Conservation (phyloP, 2,797 vertebrate genomes). For the Heliangelus exortis region DNA sequence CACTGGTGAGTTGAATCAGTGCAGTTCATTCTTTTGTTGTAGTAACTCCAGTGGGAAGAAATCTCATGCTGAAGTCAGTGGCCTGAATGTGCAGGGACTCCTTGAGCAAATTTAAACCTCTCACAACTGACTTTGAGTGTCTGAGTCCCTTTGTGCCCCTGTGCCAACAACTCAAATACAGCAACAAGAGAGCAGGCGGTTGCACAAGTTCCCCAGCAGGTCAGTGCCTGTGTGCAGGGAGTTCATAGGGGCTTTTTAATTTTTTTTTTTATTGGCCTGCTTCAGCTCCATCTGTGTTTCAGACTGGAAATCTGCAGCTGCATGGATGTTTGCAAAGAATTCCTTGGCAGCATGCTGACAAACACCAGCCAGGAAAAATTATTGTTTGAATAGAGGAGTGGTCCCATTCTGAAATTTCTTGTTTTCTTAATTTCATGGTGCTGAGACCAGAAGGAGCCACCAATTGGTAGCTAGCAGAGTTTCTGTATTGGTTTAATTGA, state of each 20-base stretch:
- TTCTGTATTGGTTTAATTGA: background rate
- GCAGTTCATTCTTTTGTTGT: background rate
- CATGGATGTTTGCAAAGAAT: background rate
- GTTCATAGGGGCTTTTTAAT: background rate
- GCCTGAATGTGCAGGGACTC: background rate
- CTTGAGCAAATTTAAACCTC: background rate
- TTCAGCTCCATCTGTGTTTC: background rate
- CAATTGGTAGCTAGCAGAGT: background rate
- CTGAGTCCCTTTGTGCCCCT: background rate
- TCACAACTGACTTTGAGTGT: background rate
- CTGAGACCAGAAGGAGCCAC: background rate
- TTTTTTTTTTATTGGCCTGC: background rate
- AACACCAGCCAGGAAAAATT: background rate
- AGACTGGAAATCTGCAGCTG: background rate
- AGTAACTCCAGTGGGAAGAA: background rate
- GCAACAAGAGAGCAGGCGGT: background rate
- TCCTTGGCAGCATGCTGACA: background rate
- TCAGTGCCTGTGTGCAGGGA: background rate
- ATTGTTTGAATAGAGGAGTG: background rate
- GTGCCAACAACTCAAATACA: background rate
- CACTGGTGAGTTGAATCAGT: accelerated
- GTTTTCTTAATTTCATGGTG: background rate
- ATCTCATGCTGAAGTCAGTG: background rate
- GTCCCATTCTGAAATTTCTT: background rate
- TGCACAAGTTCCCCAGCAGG: background rate